A percentile compares a stretch with the other conserved stretches of the same genome.
Evolutionary conservation across 2,888 invertebrate genomes (phyloP).

Genomic region (Agrenia bidenticulata): DNA sequence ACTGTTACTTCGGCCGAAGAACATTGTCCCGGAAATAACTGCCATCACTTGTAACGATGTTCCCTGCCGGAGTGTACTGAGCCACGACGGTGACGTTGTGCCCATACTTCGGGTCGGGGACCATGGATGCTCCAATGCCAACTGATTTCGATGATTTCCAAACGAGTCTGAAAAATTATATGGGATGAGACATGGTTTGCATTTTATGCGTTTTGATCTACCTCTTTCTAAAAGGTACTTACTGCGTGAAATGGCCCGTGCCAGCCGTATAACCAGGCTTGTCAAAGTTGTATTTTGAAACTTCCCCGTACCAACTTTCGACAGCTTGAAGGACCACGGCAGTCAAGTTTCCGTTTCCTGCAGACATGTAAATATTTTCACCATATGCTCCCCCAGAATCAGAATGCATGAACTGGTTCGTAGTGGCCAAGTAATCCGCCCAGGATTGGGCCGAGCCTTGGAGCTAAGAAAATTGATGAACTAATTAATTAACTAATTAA

Average conservation of each 20-base stretch:
- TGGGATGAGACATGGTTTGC: too few relatives aligned
- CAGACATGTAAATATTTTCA: background rate
- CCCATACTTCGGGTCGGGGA: background rate
- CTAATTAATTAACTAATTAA: too few relatives aligned
- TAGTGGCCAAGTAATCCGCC: background rate
- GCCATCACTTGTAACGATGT: background rate
- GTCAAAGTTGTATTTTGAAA: background rate
- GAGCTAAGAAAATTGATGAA: background rate
- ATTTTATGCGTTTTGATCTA: background rate
- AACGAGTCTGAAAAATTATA: background rate
- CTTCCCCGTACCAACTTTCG: background rate
- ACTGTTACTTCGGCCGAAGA: too few relatives aligned
- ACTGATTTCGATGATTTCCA: background rate
- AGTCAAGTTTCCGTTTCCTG: background rate
- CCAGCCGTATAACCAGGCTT: background rate
- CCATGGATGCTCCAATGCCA: background rate
- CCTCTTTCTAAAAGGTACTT: too few relatives aligned
- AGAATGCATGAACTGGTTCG: background rate
- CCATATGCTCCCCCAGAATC: background rate
- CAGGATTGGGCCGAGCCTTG: background rate
- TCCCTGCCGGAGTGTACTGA: background rate
- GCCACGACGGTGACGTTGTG: background rate
- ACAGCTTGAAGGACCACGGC: background rate
- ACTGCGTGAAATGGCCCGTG: constrained; percentile 2
- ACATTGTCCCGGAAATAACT: background rate